These are phyloP conservation scores for Tachycineta bicolor DNA, from an alignment of 2,113 vertebrate genomes.

Conservation along the genomic window DNA sequence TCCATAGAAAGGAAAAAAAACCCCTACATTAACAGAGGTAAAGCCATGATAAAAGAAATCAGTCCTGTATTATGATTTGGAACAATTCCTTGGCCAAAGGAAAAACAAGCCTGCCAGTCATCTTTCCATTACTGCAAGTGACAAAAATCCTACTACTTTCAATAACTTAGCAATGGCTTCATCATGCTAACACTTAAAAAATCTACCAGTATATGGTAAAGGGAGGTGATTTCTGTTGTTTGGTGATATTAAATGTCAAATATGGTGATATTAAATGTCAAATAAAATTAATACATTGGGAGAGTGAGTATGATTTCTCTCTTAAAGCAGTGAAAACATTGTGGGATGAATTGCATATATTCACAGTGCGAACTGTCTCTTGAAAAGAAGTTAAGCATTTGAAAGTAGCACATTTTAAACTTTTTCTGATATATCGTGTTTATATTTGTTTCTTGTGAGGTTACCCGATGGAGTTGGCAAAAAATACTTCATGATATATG, in stretches of 20 bases:
- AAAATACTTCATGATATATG: not conserved
- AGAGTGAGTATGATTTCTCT: not conserved
- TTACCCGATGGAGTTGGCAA: not conserved
- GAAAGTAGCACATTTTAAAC: not conserved
- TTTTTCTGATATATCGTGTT: not conserved
- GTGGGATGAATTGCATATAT: not conserved
- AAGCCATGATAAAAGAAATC: not conserved
- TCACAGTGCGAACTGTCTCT: not conserved
- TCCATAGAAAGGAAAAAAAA: not conserved
- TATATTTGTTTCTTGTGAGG: not conserved
- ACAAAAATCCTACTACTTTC: not conserved
- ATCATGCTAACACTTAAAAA: not conserved
- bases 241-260: not conserved
- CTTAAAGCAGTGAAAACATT: not conserved
- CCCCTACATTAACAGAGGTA: not conserved
- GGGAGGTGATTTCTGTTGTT: not conserved
- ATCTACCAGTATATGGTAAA: not conserved
- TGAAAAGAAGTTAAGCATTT: not conserved
- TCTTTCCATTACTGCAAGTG: not conserved
- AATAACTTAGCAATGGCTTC: not conserved
- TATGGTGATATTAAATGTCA: not conserved
- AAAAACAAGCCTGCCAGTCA: not conserved
- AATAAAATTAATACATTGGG: not conserved
- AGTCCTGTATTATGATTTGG: fast-evolving
- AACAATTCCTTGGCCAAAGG: not conserved